Conservation (phyloP, 2,888 invertebrate genomes). For the Lasioglossum lativentre region DNA sequence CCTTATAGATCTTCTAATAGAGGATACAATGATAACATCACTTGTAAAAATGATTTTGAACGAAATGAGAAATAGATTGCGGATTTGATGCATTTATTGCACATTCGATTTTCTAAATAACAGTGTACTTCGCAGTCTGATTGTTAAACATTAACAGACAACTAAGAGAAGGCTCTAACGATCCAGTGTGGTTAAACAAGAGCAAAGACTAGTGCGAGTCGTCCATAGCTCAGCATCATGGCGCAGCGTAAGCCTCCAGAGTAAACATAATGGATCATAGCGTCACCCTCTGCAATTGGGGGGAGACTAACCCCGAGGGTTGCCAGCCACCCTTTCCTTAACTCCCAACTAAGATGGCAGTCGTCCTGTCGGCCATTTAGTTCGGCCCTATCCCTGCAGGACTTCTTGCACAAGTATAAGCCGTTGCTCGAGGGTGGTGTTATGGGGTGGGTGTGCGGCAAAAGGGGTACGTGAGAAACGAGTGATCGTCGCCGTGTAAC, state of each 20-base stretch:
- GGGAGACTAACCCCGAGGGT: conserved; percentile 66
- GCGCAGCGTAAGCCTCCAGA: conserved; percentile 57
- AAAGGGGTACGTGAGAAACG: conserved; percentile 62
- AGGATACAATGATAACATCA: no score
- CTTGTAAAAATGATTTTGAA: background rate
- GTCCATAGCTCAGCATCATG: conserved; percentile 51
- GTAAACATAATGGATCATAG: conserved; percentile 60
- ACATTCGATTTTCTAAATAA: background rate
- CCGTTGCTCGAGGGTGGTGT: conserved; percentile 40
- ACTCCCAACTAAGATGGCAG: conserved; percentile 84
- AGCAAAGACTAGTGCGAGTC: background rate
- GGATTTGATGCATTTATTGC: background rate
- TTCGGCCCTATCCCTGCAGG: conserved; percentile 49
- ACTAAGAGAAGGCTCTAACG: background rate
- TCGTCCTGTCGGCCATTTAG: conserved; percentile 74
- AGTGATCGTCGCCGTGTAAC: conserved; percentile 80
- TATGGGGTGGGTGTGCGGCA: background rate
- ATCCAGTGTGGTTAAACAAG: background rate
- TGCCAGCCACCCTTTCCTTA: conserved; percentile 81
- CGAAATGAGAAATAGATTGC: background rate
- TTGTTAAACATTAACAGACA: background rate
- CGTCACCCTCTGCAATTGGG: conserved; percentile 43
- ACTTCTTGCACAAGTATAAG: conserved; percentile 66
- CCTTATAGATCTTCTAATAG: no score
- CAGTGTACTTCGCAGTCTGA: background rate